Base-by-base conservation (phyloP, 2,113 vertebrate genomes). In the Oreamnos americanus region DNA sequence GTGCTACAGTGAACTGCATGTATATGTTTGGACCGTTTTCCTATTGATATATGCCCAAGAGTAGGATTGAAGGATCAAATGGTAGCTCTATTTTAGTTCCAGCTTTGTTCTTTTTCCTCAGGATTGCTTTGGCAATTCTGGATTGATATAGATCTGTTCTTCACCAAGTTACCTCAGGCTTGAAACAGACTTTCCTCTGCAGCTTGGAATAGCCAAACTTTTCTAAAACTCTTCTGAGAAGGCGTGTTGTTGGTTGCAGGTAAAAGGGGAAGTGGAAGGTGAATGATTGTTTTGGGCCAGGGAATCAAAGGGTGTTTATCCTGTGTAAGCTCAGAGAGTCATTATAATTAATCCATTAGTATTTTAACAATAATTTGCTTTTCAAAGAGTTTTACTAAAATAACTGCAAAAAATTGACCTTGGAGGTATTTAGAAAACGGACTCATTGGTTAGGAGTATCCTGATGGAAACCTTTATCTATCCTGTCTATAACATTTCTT, bases 311-410 rank as follows among this genome's bases (percentile, higher is more conserved):
- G 67, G 25, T 5, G 58, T 89, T 93, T 55, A 92, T 49, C 10
- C 26, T 90, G 12, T 67, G 6, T 53, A 78, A 83, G 14, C 3
- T 30, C 8, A 85, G 55, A 95, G 43, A 78, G 45, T 94, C 89
- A 87, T 60, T 43, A 90, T 79, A 86, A 93, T 55, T 51, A 67
- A n/a, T 23, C 43, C 43, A 88, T 55, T 60, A 90, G 15, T 87
- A 91, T 94, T 93, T 94, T 57, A 96, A 67, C 11, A 94, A 43
- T 78, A n/a, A 88, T 83, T 86, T 95, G 12, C 39, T 95, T 92
- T 95, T 60, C 43, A 64, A 87, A 79, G 62, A 92, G 39, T 58
- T 87, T 95, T 90, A 74, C 58, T 93, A 21, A 89, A 95, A 67
- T 45, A 71, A 92, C 95, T 97, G 60, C 9, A 90, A 92, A 94